Evolutionary conservation across 2,797 vertebrate species (phyloP).

Genomic region (Cetoscarus ocellatus): DNA sequence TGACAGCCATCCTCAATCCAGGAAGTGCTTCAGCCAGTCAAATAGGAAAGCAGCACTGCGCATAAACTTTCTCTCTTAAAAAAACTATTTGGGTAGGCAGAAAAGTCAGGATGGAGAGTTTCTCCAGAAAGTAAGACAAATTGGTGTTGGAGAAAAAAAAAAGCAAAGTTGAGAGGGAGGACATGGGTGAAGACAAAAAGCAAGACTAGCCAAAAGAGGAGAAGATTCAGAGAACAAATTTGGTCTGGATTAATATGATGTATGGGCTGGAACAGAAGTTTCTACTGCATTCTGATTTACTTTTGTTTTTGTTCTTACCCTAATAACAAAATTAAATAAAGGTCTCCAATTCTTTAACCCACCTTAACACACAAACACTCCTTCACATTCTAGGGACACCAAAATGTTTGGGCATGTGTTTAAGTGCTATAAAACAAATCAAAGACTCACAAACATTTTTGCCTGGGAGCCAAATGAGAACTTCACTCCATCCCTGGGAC

Average conservation of each 20-base stretch:
- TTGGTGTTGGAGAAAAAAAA: constrained; percentile 4
- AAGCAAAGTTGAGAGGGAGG: constrained; percentile 27
- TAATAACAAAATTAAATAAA: constrained; percentile 45
- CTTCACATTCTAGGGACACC: background rate
- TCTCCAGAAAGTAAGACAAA: constrained; percentile 67
- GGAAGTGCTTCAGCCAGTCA: constrained; percentile 54
- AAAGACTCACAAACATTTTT: background rate
- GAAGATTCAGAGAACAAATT: constrained; percentile 41
- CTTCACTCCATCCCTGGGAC: too few species aligned
- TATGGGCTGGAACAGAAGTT: constrained; percentile 48
- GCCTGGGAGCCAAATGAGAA: too few species aligned
- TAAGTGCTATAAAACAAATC: background rate
- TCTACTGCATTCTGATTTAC: constrained; percentile 54
- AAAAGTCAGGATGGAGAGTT: constrained; percentile 49
- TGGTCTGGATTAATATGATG: constrained; percentile 71
- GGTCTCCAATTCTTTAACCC: constrained; percentile 31
- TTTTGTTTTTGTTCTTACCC: constrained; percentile 51
- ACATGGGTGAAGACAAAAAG: constrained; percentile 44
- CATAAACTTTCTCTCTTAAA: constrained; percentile 50
- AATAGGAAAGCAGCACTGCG: constrained; percentile 33
- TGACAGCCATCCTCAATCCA: constrained; percentile 73
- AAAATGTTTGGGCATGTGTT: constrained; percentile 1
- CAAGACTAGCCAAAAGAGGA: constrained; percentile 33
- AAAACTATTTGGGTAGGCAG: constrained; percentile 67
- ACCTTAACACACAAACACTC: constrained; percentile 5